These are phyloP conservation scores for Cephalopterus ornatus DNA, from an alignment of 2,113 vertebrate genomes.

Conservation along the genomic window DNA sequence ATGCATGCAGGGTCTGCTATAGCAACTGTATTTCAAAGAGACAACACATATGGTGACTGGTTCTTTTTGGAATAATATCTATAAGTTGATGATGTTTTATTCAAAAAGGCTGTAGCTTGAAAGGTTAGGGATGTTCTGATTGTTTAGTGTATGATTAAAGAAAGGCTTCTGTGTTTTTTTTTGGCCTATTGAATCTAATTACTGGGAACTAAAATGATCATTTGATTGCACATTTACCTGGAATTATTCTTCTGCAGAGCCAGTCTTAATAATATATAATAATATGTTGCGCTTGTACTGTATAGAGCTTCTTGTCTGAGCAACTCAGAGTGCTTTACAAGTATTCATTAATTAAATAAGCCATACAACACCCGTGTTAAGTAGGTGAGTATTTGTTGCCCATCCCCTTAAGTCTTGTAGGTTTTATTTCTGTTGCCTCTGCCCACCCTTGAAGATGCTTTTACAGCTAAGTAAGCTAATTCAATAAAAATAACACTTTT, in stretches of 20 bases:
- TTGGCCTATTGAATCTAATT: conserved; percentile 68
- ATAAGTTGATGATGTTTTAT: conserved; percentile 72
- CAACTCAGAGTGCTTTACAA: conserved; percentile 51
- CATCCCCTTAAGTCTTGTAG: conserved; percentile 27
- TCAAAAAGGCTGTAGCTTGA: conserved; percentile 70
- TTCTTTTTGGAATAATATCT: conserved; percentile 72
- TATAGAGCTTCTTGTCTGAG: conserved; percentile 69
- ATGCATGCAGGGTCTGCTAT: conserved; percentile 69
- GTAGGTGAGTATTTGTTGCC: conserved; percentile 56
- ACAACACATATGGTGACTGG: conserved; percentile 69
- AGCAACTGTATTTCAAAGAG: conserved; percentile 69
- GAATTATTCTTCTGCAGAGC: conserved; percentile 70
- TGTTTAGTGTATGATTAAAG: conserved; percentile 67
- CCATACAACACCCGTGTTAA: conserved; percentile 59
- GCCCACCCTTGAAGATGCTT: conserved; percentile 36
- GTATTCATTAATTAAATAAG: conserved; percentile 60
- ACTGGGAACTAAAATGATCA: conserved; percentile 67
- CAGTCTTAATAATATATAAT: conserved; percentile 73
- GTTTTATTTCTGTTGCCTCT: conserved; percentile 38
- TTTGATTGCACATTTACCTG: conserved; percentile 72
- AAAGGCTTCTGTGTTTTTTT: conserved; percentile 49
- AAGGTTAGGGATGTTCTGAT: conserved; percentile 70
- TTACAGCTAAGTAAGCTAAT: conserved; percentile 42
- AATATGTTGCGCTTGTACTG: conserved; percentile 61
- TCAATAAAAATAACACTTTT: background rate